A percentile compares a stretch with the other conserved stretches of the same genome.
Evolutionary conservation across 64 coral and sea anemone species (phyloP).

Genomic region (Actinia equina): DNA sequence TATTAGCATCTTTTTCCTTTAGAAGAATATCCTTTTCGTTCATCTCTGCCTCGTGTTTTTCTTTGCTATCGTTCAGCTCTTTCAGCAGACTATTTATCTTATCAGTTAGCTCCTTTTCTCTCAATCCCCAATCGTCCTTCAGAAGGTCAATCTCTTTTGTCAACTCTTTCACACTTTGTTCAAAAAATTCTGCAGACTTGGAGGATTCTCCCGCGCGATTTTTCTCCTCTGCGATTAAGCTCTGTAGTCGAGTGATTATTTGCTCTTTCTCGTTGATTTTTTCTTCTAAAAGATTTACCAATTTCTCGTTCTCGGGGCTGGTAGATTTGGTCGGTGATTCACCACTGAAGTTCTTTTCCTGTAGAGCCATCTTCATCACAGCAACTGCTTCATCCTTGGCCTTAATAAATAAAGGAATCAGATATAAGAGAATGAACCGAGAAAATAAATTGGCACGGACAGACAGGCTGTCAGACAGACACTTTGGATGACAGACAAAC

Average conservation of each 20-base stretch:
- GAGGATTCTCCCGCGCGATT: neutral
- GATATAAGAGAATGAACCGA: neutral
- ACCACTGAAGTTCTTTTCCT: slow-evolving; percentile 79
- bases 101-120: slow-evolving; percentile 19
- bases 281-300: slow-evolving; percentile 77
- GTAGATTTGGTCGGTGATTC: slow-evolving; percentile 35
- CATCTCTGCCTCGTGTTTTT: slow-evolving; percentile 45
- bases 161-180: neutral
- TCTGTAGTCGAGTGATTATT: slow-evolving; percentile 40
- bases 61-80: slow-evolving; percentile 20
- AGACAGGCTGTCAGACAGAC: neutral
- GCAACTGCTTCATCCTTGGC: slow-evolving; percentile 97
- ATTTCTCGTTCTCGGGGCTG: slow-evolving; percentile 54
- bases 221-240: neutral
- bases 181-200: neutral
- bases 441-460: neutral
- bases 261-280: slow-evolving; percentile 73
- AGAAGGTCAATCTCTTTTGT: slow-evolving; percentile 2
- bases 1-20: neutral
- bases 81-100: neutral
- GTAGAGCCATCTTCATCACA: slow-evolving; percentile 88
- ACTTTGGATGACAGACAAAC: neutral
- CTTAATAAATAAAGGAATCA: slow-evolving; percentile 16
- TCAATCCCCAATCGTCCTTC: slow-evolving; percentile 14
- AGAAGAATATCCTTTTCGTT: slow-evolving; percentile 43